Base-by-base conservation (phyloP, 2,797 vertebrate species). In the Coccyzus lansbergi region DNA sequence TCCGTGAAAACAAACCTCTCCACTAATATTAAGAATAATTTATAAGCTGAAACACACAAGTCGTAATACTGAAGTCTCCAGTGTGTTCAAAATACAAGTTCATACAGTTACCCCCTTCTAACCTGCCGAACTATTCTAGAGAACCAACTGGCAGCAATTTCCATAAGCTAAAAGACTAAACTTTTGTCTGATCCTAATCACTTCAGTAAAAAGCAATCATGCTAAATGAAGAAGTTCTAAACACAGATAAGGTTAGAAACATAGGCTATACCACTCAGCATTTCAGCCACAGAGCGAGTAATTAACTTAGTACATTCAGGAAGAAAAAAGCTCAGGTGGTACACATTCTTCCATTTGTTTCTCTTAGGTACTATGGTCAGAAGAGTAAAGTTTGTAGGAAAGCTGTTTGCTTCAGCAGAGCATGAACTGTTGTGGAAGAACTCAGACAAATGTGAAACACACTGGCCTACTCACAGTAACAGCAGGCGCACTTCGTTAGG, bases 391-490 rank as follows among this genome's bases (percentile, higher is more conserved):
- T 13, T 16, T 71, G 51, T 19, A 84, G 62, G 4, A 68, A 81
- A 76, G 51, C 63, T 65, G 36, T 74, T 36, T 51, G 34, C 29
- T 52, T 49, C 56, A 68, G 62, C 53, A 25, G 42, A n/a, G 31
- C 1, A 5, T 20, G 2, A 78, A 31, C 29, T 5, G 17, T 5
- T 58, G 17, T 5, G 19, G 34, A 52, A 81, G 21, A 86, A 64
- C 38, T 4, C 3, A 0, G 7, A 33, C 56, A 68, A 70, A 46
- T 24, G 21, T 0, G 9, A 62, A 60, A 16, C 12, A 56, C 2
- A 4, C 8, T 12, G n/a, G 20, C 53, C 17, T 19, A 15, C 7
- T 31, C 26, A 33, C 28, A 58, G 48, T 10, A 88, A 59, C 36
- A 34, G 24, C 72, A 31, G 38, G 25, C 9, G 25, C 19, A 14